A percentile compares a stretch with the other conserved stretches of the same genome.
Evolutionary conservation across 2,888 invertebrate species (phyloP).

Genomic region (Diloba caeruleocephala): DNA sequence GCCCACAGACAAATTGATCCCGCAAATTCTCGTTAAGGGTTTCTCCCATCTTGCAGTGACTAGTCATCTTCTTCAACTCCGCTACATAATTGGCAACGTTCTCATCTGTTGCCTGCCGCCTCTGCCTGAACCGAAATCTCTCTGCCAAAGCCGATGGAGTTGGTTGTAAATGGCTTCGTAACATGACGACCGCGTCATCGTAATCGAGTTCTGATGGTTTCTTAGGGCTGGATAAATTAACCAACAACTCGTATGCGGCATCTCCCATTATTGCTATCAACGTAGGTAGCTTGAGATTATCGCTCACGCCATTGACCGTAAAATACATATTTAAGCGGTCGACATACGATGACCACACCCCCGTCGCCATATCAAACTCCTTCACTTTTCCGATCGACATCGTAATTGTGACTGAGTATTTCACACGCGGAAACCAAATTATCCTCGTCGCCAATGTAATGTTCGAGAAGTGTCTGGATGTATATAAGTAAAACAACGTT

Average conservation of each 20-base stretch:
- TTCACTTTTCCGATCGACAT: slow-evolving; percentile 6
- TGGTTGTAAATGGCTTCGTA: slow-evolving; percentile 2
- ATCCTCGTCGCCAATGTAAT: slow-evolving; percentile 1
- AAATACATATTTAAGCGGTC: slow-evolving; percentile 43
- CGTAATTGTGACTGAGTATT: background rate
- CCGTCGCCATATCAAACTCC: slow-evolving; percentile 2
- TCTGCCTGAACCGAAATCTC: slow-evolving; percentile 15
- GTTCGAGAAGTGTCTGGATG: too few species aligned
- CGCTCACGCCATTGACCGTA: too few species aligned
- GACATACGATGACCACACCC: slow-evolving; percentile 32
- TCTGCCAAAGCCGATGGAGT: slow-evolving; percentile 15
- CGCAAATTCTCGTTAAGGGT: slow-evolving; percentile 18
- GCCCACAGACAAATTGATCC: slow-evolving; percentile 29
- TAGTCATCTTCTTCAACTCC: too few species aligned
- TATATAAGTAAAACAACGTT: too few species aligned
- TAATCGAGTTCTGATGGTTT: slow-evolving; percentile 30
- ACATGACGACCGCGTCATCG: slow-evolving; percentile 3
- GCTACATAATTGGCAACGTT: background rate
- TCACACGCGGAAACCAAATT: background rate
- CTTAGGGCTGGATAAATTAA: slow-evolving; percentile 33
- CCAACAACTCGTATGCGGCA: slow-evolving; percentile 37
- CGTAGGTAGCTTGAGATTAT: slow-evolving; percentile 34
- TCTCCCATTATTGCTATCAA: slow-evolving; percentile 37
- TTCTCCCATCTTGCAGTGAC: too few species aligned
- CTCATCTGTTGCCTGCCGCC: slow-evolving; percentile 3